These are phyloP conservation scores for Silurus lanzhouensis DNA, from an alignment of 2,797 vertebrate genomes.

Conservation along the genomic window DNA sequence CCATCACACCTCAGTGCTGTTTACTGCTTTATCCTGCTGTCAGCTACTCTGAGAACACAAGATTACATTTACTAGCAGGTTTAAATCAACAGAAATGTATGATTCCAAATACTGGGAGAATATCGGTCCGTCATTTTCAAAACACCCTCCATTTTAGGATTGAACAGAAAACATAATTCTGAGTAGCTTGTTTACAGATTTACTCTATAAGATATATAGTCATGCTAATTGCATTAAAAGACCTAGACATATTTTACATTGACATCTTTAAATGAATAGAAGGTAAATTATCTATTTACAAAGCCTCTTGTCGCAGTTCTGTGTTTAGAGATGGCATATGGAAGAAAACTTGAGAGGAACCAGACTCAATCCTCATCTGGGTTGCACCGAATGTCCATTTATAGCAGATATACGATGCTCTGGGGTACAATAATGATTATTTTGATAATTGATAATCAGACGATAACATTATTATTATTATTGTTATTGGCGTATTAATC, in stretches of 20 bases:
- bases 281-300: background rate
- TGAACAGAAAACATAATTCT: background rate
- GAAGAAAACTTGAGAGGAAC: too few species aligned
- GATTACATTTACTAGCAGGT: conserved; percentile 49
- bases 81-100: conserved; percentile 31
- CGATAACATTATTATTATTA: too few species aligned
- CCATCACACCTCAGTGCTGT: conserved; percentile 39
- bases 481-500: too few species aligned
- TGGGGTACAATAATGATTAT: too few species aligned
- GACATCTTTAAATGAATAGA: background rate
- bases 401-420: too few species aligned
- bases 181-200: background rate
- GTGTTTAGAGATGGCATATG: too few species aligned
- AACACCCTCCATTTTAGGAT: conserved; percentile 8
- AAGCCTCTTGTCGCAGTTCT: background rate
- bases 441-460: too few species aligned
- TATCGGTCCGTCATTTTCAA: background rate
- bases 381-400: too few species aligned
- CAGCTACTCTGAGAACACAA: conserved; percentile 34
- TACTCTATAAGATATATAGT: background rate
- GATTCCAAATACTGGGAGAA: background rate
- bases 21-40: conserved; percentile 38
- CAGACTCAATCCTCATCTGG: too few species aligned
- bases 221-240: background rate
- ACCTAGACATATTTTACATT: too few species aligned